phyloP scores from a whole-genome alignment of 1,140 invertebrate genomes.

The Atta cephalotes region DNA sequence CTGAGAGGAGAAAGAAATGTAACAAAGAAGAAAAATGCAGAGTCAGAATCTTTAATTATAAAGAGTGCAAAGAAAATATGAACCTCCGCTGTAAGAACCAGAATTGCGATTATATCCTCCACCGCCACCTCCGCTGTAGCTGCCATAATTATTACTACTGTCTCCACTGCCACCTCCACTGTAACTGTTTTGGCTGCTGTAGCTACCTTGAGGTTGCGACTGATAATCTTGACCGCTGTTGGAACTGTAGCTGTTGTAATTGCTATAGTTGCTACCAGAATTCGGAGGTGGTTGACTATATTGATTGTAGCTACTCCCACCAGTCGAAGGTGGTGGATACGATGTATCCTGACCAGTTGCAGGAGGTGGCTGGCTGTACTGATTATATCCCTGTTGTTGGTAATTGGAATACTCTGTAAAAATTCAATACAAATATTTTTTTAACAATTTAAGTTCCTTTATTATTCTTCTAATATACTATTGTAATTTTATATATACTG shows the following conservation, averaged over 20 bases:
- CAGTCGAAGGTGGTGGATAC: constrained; percentile 81
- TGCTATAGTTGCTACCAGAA: constrained; percentile 80
- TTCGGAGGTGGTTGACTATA: constrained; percentile 83
- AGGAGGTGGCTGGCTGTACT: constrained; percentile 82
- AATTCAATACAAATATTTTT: background rate
- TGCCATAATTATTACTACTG: constrained; percentile 75
- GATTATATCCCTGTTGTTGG: constrained; percentile 82
- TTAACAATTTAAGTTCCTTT: background rate
- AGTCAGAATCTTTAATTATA: background rate
- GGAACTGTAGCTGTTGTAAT: constrained; percentile 77
- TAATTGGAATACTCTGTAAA: constrained; percentile 83
- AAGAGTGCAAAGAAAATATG: constrained; percentile 20
- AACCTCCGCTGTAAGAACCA: constrained; percentile 78
- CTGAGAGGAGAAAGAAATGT: background rate
- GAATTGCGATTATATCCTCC: constrained; percentile 79
- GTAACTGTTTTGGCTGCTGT: constrained; percentile 85
- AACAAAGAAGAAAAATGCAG: background rate
- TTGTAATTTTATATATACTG: too few relatives aligned
- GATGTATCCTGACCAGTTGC: constrained; percentile 80
- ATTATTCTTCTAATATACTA: background rate
- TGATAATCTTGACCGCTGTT: constrained; percentile 80
- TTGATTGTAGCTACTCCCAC: constrained; percentile 79
- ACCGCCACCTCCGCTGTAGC: constrained; percentile 83
- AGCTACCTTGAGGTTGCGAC: constrained; percentile 81
- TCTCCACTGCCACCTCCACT: constrained; percentile 82